Base-by-base conservation (phyloP, 2,797 vertebrate genomes). In the Gymnocypris eckloni region DNA sequence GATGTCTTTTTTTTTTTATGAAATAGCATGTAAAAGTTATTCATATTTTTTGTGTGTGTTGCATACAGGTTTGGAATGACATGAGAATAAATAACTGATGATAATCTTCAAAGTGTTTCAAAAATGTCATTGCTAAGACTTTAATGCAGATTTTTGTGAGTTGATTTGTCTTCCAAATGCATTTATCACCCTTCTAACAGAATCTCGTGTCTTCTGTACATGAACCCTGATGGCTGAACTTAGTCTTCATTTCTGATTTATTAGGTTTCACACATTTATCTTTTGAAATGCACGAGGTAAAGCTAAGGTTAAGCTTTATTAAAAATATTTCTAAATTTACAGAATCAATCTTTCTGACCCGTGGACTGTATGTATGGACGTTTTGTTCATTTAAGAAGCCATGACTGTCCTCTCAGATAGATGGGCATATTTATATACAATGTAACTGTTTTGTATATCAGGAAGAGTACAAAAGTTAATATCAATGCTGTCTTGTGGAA, bases 401-500 rank as follows among this genome's bases (percentile, higher is more conserved):
- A 61, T 37, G 79, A 77, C 72, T 82, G 12, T 67, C 25, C 37
- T 82, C 67, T 87, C 48, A 48, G n/a, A 12, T 77, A 43, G 39
- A 72, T 82, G 41, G 37, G 37, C 72, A 50, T 90, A 75, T 88
- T 80, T 90, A 76, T 76, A 87, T 87, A 61, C 82, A 84, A 54
- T 88, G 41, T 69, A n/a, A 77, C 85, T 33, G 84, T 89, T 92
- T 90, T 91, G 59, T 89, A 84, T 54, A 54, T 89, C 4, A 4
- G 54, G 72, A 83, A 2, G 50, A 69, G 41, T 66, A 67, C 18
- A 84, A 39, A 76, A 48, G 52, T 79, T 45, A 61, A 43, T 50
- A 70, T 89, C 39, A 89, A 18, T 79, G n/a, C 61, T 87, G 87
- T 90, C 79, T 84, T 82, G 81, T 87, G 85, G 73, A 87, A 73